Conservation (phyloP, 2,113 vertebrate genomes). For the Chloropsis cyanopogon region DNA sequence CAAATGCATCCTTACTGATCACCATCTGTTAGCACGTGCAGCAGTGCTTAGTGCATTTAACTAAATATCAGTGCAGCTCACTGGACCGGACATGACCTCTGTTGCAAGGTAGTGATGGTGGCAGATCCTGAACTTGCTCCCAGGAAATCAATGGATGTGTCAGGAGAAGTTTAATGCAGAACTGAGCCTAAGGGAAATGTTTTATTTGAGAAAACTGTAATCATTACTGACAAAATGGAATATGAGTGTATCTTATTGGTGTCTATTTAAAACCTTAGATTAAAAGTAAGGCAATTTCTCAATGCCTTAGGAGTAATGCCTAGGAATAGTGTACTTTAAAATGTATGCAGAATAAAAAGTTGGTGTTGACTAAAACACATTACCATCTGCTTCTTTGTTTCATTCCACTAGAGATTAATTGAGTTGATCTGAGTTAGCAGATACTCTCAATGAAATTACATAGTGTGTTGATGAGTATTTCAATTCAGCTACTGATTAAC, state of each 20-base stretch:
- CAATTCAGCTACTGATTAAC: slow-evolving; percentile 58
- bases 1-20: not conserved
- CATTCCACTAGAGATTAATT: slow-evolving; percentile 63
- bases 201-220: slow-evolving; percentile 45
- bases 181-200: slow-evolving; percentile 22
- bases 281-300: slow-evolving; percentile 28
- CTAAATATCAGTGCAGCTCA: not conserved
- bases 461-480: slow-evolving; percentile 52
- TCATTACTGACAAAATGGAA: slow-evolving; percentile 27
- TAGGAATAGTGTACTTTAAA: slow-evolving; percentile 22
- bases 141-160: not conserved
- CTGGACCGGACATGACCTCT: not conserved
- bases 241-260: not conserved
- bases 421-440: slow-evolving; percentile 59
- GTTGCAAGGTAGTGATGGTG: not conserved
- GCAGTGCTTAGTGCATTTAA: not conserved
- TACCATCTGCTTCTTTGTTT: slow-evolving; percentile 36
- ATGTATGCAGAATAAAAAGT: slow-evolving; percentile 13
- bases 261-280: not conserved
- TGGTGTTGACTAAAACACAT: slow-evolving; percentile 9
- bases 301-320: slow-evolving; percentile 14
- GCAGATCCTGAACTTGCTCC: not conserved
- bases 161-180: not conserved
- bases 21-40: not conserved
- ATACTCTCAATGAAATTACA: slow-evolving; percentile 44